A percentile compares a stretch with the other conserved stretches of the same genome.
phyloP scores from a whole-genome alignment of 2,113 vertebrate genomes.

The Parotia lawesii region DNA sequence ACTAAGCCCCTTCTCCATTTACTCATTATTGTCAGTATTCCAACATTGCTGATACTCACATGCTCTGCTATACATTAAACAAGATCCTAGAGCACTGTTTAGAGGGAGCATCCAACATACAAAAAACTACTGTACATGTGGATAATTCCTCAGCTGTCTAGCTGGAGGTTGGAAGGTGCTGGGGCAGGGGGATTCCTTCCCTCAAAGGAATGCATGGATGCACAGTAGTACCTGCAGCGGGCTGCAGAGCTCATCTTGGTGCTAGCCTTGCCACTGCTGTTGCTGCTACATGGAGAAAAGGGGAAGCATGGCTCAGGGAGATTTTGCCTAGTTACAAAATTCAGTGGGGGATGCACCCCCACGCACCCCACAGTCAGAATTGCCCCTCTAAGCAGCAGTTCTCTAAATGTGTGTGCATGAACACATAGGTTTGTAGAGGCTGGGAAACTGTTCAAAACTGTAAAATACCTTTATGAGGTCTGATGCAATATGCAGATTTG shows the following conservation, averaged over 20 bases:
- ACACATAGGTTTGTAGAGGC: not conserved
- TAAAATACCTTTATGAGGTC: not conserved
- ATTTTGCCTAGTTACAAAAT: not conserved
- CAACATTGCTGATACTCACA: not conserved
- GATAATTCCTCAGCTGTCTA: not conserved
- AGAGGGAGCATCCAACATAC: not conserved
- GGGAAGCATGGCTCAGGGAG: not conserved
- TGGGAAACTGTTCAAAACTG: not conserved
- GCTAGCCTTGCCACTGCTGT: not conserved
- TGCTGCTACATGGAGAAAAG: not conserved
- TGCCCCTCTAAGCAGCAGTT: not conserved
- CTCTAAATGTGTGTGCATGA: not conserved
- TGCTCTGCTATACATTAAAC: not conserved
- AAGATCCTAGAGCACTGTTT: not conserved
- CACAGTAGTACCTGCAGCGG: not conserved
- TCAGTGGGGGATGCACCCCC: not conserved
- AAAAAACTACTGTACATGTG: not conserved
- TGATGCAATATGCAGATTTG: not conserved
- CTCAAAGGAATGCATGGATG: not conserved
- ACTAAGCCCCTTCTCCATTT: not conserved
- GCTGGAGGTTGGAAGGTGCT: not conserved
- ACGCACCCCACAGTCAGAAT: not conserved
- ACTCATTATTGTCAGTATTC: not conserved
- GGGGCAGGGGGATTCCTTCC: not conserved
- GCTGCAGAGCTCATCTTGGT: not conserved